Conservation (phyloP, 2,888 invertebrate genomes). For the Acanthacorydalis orientalis region DNA sequence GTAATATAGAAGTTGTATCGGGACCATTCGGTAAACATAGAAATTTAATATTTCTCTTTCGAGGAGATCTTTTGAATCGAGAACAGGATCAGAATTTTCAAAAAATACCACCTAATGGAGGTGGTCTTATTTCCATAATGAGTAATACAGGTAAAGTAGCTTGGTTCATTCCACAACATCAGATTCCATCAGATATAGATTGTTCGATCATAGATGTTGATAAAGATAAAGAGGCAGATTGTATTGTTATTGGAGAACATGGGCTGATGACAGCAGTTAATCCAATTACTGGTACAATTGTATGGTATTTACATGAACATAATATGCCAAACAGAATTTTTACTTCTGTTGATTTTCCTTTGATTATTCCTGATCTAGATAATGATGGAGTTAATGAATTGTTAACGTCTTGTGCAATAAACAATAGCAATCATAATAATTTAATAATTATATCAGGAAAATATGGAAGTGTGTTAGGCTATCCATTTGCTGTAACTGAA, state of each 20-base stretch:
- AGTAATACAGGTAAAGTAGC: constrained; percentile 52
- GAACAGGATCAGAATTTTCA: constrained; percentile 24
- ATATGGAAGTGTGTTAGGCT: constrained; percentile 46
- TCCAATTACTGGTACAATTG: constrained; percentile 40
- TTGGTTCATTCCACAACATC: constrained; percentile 54
- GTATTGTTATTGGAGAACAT: constrained; percentile 54
- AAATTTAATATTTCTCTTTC: constrained; percentile 57
- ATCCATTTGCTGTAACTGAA: constrained; percentile 38
- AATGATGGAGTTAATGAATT: constrained; percentile 54
- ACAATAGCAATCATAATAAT: constrained; percentile 36
- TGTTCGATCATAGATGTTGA: constrained; percentile 59
- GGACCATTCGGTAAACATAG: constrained; percentile 44
- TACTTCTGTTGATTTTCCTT: constrained; percentile 47
- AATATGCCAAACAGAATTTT: constrained; percentile 33
- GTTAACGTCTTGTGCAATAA: constrained; percentile 37
- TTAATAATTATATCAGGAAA: constrained; percentile 53
- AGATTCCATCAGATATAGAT: constrained; percentile 53
- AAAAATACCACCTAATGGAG: constrained; percentile 29
- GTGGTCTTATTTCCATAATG: constrained; percentile 53
- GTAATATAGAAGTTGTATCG: constrained; percentile 49
- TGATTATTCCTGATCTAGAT: constrained; percentile 54
- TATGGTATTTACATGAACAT: constrained; percentile 40
- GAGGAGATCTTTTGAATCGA: constrained; percentile 44
- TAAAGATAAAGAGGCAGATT: constrained; percentile 52
- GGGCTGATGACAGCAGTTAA: constrained; percentile 44